These are phyloP conservation scores for Dicyrtomina minuta DNA, from an alignment of 2,888 invertebrate species.

Conservation along the genomic window DNA sequence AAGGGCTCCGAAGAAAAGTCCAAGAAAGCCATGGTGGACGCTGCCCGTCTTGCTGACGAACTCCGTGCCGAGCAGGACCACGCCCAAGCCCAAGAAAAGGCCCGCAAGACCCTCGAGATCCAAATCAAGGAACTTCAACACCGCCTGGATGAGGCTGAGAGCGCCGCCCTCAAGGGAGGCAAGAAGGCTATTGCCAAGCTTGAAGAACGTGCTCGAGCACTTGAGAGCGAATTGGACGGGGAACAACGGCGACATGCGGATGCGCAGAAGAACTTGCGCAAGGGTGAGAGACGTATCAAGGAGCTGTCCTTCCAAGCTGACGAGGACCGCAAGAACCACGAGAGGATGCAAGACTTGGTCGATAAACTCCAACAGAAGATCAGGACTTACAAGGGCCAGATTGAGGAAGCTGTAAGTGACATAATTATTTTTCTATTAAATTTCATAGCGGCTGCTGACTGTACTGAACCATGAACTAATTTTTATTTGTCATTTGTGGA, in stretches of 20 bases:
- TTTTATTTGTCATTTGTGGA: not conserved
- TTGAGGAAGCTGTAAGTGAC: constrained; percentile 89
- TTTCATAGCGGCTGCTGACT: no score
- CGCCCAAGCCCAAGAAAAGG: constrained; percentile 96
- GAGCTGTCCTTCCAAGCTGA: constrained; percentile 97
- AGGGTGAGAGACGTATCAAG: constrained; percentile 96
- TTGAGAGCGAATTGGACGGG: constrained; percentile 91
- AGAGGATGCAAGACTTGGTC: constrained; percentile 98
- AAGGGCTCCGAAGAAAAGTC: constrained; percentile 99
- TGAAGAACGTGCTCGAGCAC: constrained; percentile 92
- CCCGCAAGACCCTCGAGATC: constrained; percentile 94
- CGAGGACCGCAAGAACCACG: constrained; percentile 99
- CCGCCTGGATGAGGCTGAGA: constrained; percentile 94
- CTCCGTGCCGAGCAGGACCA: constrained; percentile 99
- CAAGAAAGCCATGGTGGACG: constrained; percentile 98
- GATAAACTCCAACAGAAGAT: constrained; percentile 99
- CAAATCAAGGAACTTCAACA: constrained; percentile 98
- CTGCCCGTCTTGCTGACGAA: constrained; percentile 96
- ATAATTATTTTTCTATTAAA: not conserved
- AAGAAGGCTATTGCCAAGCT: constrained; percentile 99
- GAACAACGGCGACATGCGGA: constrained; percentile 99
- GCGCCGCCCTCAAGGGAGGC: constrained; percentile 96
- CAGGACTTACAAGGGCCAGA: constrained; percentile 99
- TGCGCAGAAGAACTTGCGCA: constrained; percentile 97
- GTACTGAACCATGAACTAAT: no score